A percentile compares a stretch with the other conserved stretches of the same genome.
phyloP scores from a whole-genome alignment of 2,113 vertebrate species.

The Ornithorhynchus anatinus region DNA sequence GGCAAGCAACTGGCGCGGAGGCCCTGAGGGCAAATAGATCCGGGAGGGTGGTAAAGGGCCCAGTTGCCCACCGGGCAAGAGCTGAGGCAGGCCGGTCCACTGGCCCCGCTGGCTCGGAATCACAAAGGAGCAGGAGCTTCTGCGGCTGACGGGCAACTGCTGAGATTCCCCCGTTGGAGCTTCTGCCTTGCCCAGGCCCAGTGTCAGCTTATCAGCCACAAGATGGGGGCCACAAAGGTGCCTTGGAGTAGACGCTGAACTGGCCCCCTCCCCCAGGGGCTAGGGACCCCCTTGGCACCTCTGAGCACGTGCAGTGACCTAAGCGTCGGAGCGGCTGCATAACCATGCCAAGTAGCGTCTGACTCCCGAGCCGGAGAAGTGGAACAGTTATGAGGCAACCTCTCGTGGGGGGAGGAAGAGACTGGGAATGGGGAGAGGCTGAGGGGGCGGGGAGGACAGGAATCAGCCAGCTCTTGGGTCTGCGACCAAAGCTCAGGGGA shows the following conservation, averaged over 20 bases:
- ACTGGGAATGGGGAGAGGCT: no score
- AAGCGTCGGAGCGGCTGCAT: conserved; percentile 46
- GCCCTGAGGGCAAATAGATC: conserved; percentile 68
- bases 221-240: conserved; percentile 47
- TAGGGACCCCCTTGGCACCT: conserved; percentile 56
- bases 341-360: conserved; percentile 41
- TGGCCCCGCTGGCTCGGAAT: neutral
- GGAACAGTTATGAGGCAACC: conserved; percentile 37
- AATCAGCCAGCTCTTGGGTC: neutral
- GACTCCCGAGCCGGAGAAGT: conserved; percentile 39
- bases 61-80: conserved; percentile 45
- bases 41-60: conserved; percentile 59
- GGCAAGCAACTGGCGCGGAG: conserved; percentile 64
- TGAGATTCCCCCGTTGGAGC: conserved; percentile 45
- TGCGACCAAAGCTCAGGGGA: conserved; percentile 23
- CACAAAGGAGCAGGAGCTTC: neutral
- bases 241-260: conserved; percentile 60
- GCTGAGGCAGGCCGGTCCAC: conserved; percentile 1
- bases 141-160: conserved; percentile 48
- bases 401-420: conserved; percentile 30
- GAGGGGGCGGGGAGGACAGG: no score
- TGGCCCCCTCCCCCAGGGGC: conserved; percentile 64
- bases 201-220: conserved; percentile 49
- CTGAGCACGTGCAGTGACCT: conserved; percentile 29
- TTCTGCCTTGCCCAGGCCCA: conserved; percentile 49